Evolutionary conservation across 2,113 vertebrate genomes (phyloP).

Genomic region (Tamias sibiricus): DNA sequence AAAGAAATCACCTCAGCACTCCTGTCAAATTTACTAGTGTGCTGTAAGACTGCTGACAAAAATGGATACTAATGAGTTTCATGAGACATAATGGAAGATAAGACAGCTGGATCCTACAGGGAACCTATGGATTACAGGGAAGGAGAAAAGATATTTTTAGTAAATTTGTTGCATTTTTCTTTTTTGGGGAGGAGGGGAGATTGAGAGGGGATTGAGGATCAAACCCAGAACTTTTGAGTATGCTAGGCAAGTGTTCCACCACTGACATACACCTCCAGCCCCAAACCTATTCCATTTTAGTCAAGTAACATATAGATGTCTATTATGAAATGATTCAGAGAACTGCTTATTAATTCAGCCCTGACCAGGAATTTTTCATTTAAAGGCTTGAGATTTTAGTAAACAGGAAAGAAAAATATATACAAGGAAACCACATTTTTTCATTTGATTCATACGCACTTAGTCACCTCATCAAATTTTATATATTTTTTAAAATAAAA

Average conservation of each 20-base stretch:
- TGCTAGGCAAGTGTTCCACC: background rate
- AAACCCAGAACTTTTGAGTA: background rate
- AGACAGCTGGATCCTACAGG: background rate
- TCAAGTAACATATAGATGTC: background rate
- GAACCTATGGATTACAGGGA: background rate
- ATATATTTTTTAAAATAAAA: conserved; percentile 17
- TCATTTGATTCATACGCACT: background rate
- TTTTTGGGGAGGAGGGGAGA: too few species aligned
- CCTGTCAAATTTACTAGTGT: background rate
- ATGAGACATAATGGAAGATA: background rate
- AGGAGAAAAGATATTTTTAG: background rate
- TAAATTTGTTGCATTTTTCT: background rate
- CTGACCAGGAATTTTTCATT: background rate
- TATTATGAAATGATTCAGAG: background rate
- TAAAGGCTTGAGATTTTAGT: background rate
- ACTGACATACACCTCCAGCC: background rate
- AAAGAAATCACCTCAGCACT: background rate
- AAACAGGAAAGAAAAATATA: background rate
- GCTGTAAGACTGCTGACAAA: background rate
- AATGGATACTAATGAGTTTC: conserved; percentile 22
- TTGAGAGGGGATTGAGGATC: background rate
- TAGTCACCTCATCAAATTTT: background rate
- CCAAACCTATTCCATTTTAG: background rate
- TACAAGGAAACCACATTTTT: conserved; percentile 1
- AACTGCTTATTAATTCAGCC: background rate